Evolutionary conservation across 2,113 vertebrate species (phyloP).

Genomic region (Recurvirostra avosetta): DNA sequence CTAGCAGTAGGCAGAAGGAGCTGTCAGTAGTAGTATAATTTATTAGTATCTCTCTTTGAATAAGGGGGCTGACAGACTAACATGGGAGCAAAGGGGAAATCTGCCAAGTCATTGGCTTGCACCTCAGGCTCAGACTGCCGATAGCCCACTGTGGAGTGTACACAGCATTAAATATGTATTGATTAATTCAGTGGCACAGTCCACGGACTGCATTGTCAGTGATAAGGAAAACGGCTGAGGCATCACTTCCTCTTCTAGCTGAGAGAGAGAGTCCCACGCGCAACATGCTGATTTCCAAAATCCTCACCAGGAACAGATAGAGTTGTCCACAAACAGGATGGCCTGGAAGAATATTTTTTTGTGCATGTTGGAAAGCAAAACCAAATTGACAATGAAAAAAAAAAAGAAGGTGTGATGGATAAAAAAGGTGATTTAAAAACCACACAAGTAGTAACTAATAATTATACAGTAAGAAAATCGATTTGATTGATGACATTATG

Average conservation of each 20-base stretch:
- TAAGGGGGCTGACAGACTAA: slow-evolving; percentile 23
- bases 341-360: not conserved
- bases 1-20: slow-evolving; percentile 54
- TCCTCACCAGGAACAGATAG: not conserved
- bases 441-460: not conserved
- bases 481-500: not conserved
- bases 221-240: not conserved
- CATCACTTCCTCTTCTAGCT: not conserved
- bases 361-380: not conserved
- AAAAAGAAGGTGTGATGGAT: fast-evolving
- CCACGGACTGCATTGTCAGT: not conserved
- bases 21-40: slow-evolving; percentile 61
- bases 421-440: not conserved
- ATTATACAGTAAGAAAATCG: not conserved
- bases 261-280: not conserved
- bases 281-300: not conserved
- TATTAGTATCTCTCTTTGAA: slow-evolving; percentile 36
- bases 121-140: not conserved
- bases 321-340: not conserved
- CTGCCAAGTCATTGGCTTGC: slow-evolving; percentile 19
- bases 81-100: slow-evolving; percentile 22
- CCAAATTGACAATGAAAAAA: not conserved
- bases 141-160: not conserved
- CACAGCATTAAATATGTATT: slow-evolving; percentile 30
- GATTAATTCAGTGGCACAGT: slow-evolving; percentile 16